A percentile compares a stretch with the other conserved stretches of the same genome.
Conservation (phyloP, 2,888 invertebrate genomes). For the Ichneumoninae sp. region DNA sequence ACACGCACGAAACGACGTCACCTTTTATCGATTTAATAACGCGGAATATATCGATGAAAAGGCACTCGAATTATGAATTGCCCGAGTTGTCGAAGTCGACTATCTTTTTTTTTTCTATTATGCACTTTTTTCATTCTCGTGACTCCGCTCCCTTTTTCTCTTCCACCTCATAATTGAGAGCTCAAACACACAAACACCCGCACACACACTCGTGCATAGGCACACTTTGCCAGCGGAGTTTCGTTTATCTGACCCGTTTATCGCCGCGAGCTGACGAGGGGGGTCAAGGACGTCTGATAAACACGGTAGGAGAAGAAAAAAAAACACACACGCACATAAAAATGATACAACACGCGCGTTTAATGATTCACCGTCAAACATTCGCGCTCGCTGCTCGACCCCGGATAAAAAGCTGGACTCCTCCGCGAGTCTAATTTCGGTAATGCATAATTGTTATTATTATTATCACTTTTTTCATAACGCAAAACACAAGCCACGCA, state of each 20-base stretch:
- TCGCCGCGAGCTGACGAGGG: slow-evolving; percentile 40
- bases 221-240: slow-evolving; percentile 9
- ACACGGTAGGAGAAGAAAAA: slow-evolving; percentile 16
- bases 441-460: background rate
- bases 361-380: slow-evolving; percentile 44
- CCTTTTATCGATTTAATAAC: background rate
- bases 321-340: background rate
- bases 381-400: background rate
- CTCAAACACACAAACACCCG: background rate
- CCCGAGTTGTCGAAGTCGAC: slow-evolving; percentile 8
- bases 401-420: slow-evolving; percentile 3
- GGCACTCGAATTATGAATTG: background rate
- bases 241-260: slow-evolving; percentile 61
- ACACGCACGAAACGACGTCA: background rate
- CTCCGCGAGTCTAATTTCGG: background rate
- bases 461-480: background rate
- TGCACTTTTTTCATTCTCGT: background rate
- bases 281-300: slow-evolving; percentile 62
- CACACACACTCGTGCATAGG: background rate
- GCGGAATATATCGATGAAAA: background rate
- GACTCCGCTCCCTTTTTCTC: background rate
- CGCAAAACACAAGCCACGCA: background rate
- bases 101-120: background rate
- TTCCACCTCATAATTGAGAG: slow-evolving; percentile 28
- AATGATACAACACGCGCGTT: slow-evolving; percentile 18